Evolutionary conservation across 1,140 invertebrate genomes (phyloP).

Genomic region (Drosophila rufa): DNA sequence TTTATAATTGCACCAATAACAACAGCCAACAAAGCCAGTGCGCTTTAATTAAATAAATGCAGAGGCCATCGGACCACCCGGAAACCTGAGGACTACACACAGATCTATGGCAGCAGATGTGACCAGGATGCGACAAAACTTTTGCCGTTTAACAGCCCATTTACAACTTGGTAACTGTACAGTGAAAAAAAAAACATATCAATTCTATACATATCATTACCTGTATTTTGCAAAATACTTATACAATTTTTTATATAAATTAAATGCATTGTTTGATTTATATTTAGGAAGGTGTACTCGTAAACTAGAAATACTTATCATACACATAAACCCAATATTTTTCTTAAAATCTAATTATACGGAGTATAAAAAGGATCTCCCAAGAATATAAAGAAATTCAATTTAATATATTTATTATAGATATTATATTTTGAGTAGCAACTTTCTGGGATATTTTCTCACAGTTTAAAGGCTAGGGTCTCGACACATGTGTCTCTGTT

Average conservation of each 20-base stretch:
- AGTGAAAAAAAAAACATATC: background rate
- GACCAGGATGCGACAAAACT: conserved; percentile 44
- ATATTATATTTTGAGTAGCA: background rate
- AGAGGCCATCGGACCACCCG: conserved; percentile 25
- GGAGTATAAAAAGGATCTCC: no score
- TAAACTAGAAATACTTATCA: no score
- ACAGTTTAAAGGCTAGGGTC: background rate
- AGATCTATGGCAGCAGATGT: conserved; percentile 46
- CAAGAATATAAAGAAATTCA: background rate
- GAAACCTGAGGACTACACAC: conserved; percentile 40
- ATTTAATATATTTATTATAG: background rate
- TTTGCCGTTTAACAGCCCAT: conserved; percentile 45
- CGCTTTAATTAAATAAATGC: conserved; percentile 75
- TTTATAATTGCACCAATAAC: conserved; percentile 73
- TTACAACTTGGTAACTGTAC: background rate
- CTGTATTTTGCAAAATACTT: background rate
- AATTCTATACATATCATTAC: no score
- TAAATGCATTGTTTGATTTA: no score
- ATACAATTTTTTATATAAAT: background rate
- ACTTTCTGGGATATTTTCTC: conserved; percentile 5
- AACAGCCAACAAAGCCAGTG: conserved; percentile 43
- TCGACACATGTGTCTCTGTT: conserved; percentile 33
- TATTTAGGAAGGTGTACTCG: no score
- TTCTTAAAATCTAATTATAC: no score
- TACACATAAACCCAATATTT: no score